These are phyloP conservation scores for Meloidogyne floridensis DNA, from an alignment of 1,140 invertebrate species.

Conservation along the genomic window DNA sequence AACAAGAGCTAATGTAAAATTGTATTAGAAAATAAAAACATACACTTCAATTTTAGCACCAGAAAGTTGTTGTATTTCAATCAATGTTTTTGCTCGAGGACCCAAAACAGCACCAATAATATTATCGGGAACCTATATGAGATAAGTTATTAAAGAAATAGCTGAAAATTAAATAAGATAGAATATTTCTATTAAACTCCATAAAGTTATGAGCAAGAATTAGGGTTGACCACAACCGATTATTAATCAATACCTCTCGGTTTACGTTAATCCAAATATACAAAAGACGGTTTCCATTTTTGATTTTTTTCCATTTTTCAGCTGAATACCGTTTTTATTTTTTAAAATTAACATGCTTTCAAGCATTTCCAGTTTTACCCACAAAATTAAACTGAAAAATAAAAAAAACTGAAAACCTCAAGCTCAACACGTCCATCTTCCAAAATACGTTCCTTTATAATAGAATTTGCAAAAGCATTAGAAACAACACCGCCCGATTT, in stretches of 20 bases:
- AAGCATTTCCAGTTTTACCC: no score
- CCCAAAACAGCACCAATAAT: conserved; percentile 95
- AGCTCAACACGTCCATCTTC: conserved; percentile 47
- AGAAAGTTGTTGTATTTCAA: conserved; percentile 93
- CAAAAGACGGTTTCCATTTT: no score
- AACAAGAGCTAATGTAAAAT: not conserved
- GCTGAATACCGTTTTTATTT: no score
- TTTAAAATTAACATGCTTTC: no score
- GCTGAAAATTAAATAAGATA: not conserved
- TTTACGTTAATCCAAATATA: no score
- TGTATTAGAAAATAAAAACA: not conserved
- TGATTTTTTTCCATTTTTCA: no score
- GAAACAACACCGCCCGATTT: conserved; percentile 28
- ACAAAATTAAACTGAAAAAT: no score
- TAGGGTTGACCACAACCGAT: no score
- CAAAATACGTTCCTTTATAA: conserved; percentile 47
- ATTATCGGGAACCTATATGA: conserved; percentile 72
- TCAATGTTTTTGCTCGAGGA: conserved; percentile 88
- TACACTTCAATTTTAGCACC: conserved; percentile 92
- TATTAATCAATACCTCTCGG: no score
- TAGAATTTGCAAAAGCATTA: conserved; percentile 47
- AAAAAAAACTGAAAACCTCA: conserved; percentile 68
- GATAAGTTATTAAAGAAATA: not conserved
- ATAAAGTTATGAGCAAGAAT: no score
- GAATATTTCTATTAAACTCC: no score